Conservation (phyloP, 1,140 invertebrate species). For the Thaumetopoea pityocampa region DNA sequence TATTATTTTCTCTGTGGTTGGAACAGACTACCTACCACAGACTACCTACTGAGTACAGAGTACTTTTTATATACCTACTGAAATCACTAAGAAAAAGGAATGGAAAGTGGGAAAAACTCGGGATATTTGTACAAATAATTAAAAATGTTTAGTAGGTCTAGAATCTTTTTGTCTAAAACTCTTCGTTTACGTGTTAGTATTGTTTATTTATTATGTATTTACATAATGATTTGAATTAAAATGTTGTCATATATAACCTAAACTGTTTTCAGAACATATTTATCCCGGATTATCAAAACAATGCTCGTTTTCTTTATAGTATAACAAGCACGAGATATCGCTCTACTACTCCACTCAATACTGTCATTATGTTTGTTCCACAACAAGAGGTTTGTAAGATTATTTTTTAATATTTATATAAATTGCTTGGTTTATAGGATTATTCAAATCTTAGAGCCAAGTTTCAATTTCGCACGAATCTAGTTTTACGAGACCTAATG, state of each 20-base stretch:
- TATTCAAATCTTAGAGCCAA: too few species aligned
- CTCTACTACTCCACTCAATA: slow-evolving; percentile 90
- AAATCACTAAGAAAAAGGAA: slow-evolving; percentile 15
- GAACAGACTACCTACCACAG: background rate
- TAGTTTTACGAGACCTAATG: too few species aligned
- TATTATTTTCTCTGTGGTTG: background rate
- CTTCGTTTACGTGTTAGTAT: slow-evolving; percentile 47
- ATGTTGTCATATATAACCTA: slow-evolving; percentile 19
- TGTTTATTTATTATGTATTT: slow-evolving; percentile 11
- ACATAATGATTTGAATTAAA: slow-evolving; percentile 3
- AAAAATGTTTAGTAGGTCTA: slow-evolving; percentile 61
- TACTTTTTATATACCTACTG: background rate
- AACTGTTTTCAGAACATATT: slow-evolving; percentile 57
- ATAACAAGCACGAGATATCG: slow-evolving; percentile 75
- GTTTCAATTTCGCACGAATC: background rate
- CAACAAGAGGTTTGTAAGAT: slow-evolving; percentile 90
- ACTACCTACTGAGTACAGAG: background rate
- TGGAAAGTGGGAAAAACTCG: slow-evolving; percentile 9
- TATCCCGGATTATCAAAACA: slow-evolving; percentile 55
- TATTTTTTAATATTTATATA: too few species aligned
- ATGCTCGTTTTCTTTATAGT: slow-evolving; percentile 51
- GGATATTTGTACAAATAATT: slow-evolving; percentile 5
- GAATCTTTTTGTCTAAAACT: slow-evolving; percentile 48
- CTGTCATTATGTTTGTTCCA: slow-evolving; percentile 97
- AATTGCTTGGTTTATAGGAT: too few species aligned